phyloP scores from a whole-genome alignment of 2,888 invertebrate genomes.

The Cerceris ruficornis region DNA sequence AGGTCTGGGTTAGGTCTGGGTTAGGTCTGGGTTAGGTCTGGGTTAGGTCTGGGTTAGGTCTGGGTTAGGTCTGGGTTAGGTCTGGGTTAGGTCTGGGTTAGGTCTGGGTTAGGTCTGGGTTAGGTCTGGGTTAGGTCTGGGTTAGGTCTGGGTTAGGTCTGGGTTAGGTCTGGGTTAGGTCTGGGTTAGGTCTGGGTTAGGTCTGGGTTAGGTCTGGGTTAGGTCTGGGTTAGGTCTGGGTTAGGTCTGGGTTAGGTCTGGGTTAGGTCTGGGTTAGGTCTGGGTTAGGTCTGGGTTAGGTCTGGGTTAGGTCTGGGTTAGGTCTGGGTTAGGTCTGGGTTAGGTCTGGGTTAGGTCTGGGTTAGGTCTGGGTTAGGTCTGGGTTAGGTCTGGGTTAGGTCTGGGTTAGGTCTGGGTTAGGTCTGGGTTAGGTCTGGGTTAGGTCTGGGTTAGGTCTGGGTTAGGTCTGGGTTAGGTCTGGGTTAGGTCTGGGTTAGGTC shows the following conservation, averaged over 20 bases:
- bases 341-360: slow-evolving; percentile 1
- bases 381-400: neutral
- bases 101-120: slow-evolving; percentile 1
- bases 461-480: slow-evolving; percentile 1
- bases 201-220: neutral
- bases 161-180: slow-evolving; percentile 1
- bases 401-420: slow-evolving; percentile 1
- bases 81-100: slow-evolving; percentile 1
- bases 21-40: neutral
- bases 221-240: slow-evolving; percentile 1
- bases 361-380: slow-evolving; percentile 1
- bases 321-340: slow-evolving; percentile 1
- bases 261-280: slow-evolving; percentile 1
- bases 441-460: slow-evolving; percentile 1
- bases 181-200: slow-evolving; percentile 1
- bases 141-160: slow-evolving; percentile 1
- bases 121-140: slow-evolving; percentile 1
- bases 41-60: slow-evolving; percentile 1
- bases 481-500: slow-evolving; percentile 1
- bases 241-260: slow-evolving; percentile 1
- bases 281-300: slow-evolving; percentile 1
- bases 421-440: neutral
- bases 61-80: slow-evolving; percentile 1
- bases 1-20: slow-evolving; percentile 1
- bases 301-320: slow-evolving; percentile 1